phyloP scores from a whole-genome alignment of 1,140 invertebrate species.

The Lethocerus indicus region DNA sequence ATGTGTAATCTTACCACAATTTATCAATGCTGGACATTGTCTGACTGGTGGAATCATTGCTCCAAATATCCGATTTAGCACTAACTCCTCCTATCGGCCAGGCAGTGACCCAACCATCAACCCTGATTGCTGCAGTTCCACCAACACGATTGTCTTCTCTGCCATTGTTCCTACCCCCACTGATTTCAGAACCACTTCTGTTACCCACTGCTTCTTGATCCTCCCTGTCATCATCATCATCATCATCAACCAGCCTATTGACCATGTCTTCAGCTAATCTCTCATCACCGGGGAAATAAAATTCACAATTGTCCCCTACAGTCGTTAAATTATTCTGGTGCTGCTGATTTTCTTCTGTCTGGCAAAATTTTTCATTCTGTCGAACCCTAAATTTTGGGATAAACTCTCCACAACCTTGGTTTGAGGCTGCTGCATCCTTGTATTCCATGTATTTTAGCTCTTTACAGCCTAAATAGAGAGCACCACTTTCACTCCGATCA shows the following conservation, averaged over 20 bases:
- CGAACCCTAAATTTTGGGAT: slow-evolving; percentile 33
- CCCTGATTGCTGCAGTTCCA: slow-evolving; percentile 9
- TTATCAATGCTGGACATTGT: too few species aligned
- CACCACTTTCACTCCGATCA: slow-evolving; percentile 23
- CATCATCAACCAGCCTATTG: slow-evolving; percentile 6
- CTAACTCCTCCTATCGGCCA: slow-evolving; percentile 14
- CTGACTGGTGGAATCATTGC: slow-evolving; percentile 14
- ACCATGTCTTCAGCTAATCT: slow-evolving; percentile 14
- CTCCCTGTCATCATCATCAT: slow-evolving; percentile 6
- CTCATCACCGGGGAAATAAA: slow-evolving; percentile 19
- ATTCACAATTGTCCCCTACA: slow-evolving; percentile 13
- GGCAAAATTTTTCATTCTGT: slow-evolving; percentile 36
- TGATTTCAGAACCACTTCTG: too few species aligned
- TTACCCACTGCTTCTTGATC: too few species aligned
- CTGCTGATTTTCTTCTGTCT: slow-evolving; percentile 30
- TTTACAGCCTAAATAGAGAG: slow-evolving; percentile 24
- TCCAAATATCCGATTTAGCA: slow-evolving; percentile 14
- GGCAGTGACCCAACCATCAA: slow-evolving; percentile 16
- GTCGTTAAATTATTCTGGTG: slow-evolving; percentile 21
- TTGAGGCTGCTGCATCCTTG: slow-evolving; percentile 20
- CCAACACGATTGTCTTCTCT: background rate
- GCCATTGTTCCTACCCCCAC: too few species aligned
- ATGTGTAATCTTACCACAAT: too few species aligned
- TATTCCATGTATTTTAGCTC: slow-evolving; percentile 34
- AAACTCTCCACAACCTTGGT: slow-evolving; percentile 22